Conservation (phyloP, 1,140 invertebrate genomes). For the Lepidurus apus region DNA sequence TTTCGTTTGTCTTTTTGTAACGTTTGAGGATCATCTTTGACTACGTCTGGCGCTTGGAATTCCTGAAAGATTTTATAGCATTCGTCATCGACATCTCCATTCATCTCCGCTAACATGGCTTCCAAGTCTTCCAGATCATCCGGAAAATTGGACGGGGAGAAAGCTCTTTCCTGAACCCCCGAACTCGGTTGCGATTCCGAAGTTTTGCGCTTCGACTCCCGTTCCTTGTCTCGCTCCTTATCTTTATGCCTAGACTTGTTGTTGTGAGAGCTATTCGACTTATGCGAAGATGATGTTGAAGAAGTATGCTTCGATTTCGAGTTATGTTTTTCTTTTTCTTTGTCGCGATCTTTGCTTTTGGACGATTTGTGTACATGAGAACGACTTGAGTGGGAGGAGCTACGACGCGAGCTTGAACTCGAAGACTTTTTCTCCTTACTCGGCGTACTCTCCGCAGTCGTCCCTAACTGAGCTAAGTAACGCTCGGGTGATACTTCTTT, state of each 20-base stretch:
- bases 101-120: conserved; percentile 26
- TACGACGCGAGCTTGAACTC: not conserved
- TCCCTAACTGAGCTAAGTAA: conserved; percentile 27
- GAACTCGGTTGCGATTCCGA: conserved; percentile 28
- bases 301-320: conserved; percentile 32
- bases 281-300: conserved; percentile 32
- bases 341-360: conserved; percentile 27
- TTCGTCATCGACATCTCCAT: conserved; percentile 29
- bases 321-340: conserved; percentile 31
- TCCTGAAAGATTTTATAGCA: conserved; percentile 34
- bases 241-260: conserved; percentile 29
- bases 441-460: not conserved
- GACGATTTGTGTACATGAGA: conserved; percentile 15
- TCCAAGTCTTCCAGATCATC: conserved; percentile 28
- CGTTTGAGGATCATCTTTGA: not conserved
- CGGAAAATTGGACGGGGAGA: not conserved
- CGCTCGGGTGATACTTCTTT: conserved; percentile 24
- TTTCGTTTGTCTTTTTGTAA: conserved; percentile 10
- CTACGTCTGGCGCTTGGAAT: conserved; percentile 26
- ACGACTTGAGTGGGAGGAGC: not conserved
- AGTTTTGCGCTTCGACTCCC: conserved; percentile 38
- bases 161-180: not conserved
- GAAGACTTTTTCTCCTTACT: not conserved
- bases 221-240: conserved; percentile 36
- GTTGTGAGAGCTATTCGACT: conserved; percentile 24